Percentiles rank a stretch among this genome's conserved stretches.
Evolutionary conservation across 2,797 vertebrate genomes (phyloP).

Genomic region (Lophura swinhoii): DNA sequence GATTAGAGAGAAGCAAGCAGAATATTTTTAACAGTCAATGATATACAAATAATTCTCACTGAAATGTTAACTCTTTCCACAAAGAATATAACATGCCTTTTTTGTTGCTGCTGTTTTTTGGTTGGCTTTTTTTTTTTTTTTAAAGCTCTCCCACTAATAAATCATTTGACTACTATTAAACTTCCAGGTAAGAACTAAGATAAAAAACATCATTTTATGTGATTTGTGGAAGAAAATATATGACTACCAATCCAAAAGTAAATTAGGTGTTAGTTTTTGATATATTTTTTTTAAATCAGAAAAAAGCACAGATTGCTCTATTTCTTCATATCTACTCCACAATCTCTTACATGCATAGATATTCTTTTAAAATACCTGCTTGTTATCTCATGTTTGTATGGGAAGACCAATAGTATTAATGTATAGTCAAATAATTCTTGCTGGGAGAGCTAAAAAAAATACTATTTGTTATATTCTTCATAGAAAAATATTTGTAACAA

Average conservation of each 20-base stretch:
- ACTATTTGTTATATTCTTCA: constrained; percentile 26
- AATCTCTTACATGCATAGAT: neutral
- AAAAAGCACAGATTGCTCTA: neutral
- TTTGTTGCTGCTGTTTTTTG: neutral
- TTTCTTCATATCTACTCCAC: neutral
- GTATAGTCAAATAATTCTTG: neutral
- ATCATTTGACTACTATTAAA: neutral
- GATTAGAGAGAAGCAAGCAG: neutral
- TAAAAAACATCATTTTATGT: neutral
- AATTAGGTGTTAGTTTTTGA: neutral
- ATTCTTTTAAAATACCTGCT: neutral
- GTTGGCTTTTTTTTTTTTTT: neutral
- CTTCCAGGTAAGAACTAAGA: neutral
- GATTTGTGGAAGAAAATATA: rapidly evolving
- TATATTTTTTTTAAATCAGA: neutral
- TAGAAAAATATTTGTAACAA: constrained; percentile 38
- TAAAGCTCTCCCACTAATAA: constrained; percentile 11
- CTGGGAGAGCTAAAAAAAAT: constrained; percentile 27
- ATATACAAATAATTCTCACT: constrained; percentile 17
- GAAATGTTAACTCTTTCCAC: constrained; percentile 14
- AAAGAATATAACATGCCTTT: constrained; percentile 13
- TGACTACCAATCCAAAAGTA: neutral
- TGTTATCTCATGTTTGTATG: neutral
- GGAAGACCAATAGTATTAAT: neutral
- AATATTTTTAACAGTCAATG: neutral